Base-by-base conservation (phyloP, 2,888 invertebrate species). In the Sipha maydis region DNA sequence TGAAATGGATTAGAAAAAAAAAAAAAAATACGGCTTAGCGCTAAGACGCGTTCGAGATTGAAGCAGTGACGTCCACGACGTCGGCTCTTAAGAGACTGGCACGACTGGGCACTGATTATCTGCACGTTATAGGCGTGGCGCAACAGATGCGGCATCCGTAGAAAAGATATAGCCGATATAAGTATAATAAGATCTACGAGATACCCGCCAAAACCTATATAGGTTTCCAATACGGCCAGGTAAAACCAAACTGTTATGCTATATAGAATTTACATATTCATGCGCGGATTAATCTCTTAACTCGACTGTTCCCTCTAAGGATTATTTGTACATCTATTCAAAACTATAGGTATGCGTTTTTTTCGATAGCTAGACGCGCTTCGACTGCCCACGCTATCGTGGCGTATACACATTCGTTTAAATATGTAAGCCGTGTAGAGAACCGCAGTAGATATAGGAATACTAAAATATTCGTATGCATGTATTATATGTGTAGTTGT, bases 91-190 rank as follows among this genome's bases (percentile, higher is more conserved):
- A 41, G 41, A 71, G 71, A 83, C 71, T 41, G 41, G 61, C 38
- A 17, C 67, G 28, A 41, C 41, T 9, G 8, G 9, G 41, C 41
- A 61, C 34, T n/a, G 61, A 61, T 38, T n/a, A 28, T 61, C 38
- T 61, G n/a, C 17, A 34, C 41, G 34, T 79, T 79, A 79, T 79
- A 79, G 25, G 14, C 56, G 79, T 14, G 61, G 61, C 69, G 69
- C n/a, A 25, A 61, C 25, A 17, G 79, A 79, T 79, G 25, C 8
- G 56, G 56, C 31, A 79, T 79, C 79, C 56, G 79, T 79, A 61
- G 56, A 61, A 61, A 79, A 56, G 56, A 69, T 69, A 69, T 7
- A 25, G 3, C 11, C n/a, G 25, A 1, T 1, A 25, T 48, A 48
- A 48, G 11, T 48, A 14, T 61, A n/a, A 61, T 61, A 61, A 21